These are phyloP conservation scores for Atta colombica DNA, from an alignment of 1,140 invertebrate genomes.

Conservation along the genomic window DNA sequence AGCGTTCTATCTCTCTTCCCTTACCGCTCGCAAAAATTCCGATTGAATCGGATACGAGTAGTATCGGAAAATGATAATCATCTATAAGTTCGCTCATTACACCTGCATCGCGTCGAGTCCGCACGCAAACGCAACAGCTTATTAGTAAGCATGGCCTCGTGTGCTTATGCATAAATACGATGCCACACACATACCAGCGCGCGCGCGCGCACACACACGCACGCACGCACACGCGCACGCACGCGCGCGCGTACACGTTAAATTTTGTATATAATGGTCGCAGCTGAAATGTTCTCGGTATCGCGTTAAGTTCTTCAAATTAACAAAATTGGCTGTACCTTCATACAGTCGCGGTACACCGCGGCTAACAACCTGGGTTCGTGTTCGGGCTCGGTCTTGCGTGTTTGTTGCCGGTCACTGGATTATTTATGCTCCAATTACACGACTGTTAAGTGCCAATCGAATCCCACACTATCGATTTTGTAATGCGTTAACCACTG, in stretches of 20 bases:
- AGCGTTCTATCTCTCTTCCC: slow-evolving; percentile 23
- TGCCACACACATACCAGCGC: neutral
- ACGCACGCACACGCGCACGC: too few species aligned
- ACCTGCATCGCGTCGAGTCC: slow-evolving; percentile 24
- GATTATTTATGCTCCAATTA: slow-evolving; percentile 65
- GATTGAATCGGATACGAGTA: slow-evolving; percentile 51
- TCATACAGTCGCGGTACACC: slow-evolving; percentile 31
- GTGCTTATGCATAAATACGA: slow-evolving; percentile 60
- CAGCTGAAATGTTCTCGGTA: slow-evolving; percentile 39
- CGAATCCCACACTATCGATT: slow-evolving; percentile 58
- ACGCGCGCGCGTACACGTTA: neutral
- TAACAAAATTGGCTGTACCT: slow-evolving; percentile 57
- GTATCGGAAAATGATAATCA: slow-evolving; percentile 64
- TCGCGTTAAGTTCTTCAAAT: slow-evolving; percentile 58
- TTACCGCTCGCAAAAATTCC: slow-evolving; percentile 38
- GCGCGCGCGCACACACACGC: neutral
- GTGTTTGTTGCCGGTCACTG: slow-evolving; percentile 56
- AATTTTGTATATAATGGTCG: slow-evolving; percentile 51
- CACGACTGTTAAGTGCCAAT: slow-evolving; percentile 62
- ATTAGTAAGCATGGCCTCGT: slow-evolving; percentile 40
- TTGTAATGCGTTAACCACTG: slow-evolving; percentile 33
- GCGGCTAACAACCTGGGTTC: slow-evolving; percentile 50
- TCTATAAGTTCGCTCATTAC: slow-evolving; percentile 69
- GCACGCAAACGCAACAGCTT: slow-evolving; percentile 46
- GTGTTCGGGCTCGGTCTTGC: slow-evolving; percentile 53